Conservation (phyloP, 2,888 invertebrate species). For the Clepsis dumicolana region DNA sequence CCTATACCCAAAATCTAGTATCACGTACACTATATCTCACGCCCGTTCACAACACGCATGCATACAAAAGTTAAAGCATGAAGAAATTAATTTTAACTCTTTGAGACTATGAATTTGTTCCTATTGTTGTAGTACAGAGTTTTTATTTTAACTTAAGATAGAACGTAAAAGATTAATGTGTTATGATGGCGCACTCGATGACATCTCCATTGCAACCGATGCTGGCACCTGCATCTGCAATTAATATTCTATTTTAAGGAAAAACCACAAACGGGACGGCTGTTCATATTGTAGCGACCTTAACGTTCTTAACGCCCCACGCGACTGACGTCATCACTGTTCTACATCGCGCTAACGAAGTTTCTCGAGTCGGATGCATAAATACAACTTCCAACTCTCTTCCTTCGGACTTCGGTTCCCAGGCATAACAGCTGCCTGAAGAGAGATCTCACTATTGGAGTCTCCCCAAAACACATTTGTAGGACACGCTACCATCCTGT, state of each 20-base stretch:
- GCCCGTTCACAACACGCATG: constrained; percentile 57
- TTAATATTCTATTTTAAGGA: background rate
- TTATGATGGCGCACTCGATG: constrained; percentile 79
- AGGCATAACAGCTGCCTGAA: no score
- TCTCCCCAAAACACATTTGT: no score
- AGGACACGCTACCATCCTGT: no score
- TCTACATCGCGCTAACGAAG: no score
- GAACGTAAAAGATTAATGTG: constrained; percentile 64
- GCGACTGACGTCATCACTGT: no score
- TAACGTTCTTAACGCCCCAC: no score
- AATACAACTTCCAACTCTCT: no score
- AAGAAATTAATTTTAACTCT: constrained; percentile 73
- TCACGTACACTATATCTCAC: constrained; percentile 43
- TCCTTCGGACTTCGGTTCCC: no score
- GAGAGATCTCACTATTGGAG: no score
- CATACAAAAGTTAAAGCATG: constrained; percentile 77
- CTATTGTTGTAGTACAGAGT: constrained; percentile 73
- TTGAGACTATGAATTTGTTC: constrained; percentile 82
- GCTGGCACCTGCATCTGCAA: constrained; percentile 65
- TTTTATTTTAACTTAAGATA: constrained; percentile 71
- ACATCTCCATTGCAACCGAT: constrained; percentile 69
- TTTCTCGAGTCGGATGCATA: no score
- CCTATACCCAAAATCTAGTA: constrained; percentile 35
- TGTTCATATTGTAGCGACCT: no score
- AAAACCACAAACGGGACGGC: no score